Percentiles rank a stretch among this genome's conserved stretches.
Evolutionary conservation across 1,140 invertebrate species (phyloP).

Genomic region (Apis cerana): DNA sequence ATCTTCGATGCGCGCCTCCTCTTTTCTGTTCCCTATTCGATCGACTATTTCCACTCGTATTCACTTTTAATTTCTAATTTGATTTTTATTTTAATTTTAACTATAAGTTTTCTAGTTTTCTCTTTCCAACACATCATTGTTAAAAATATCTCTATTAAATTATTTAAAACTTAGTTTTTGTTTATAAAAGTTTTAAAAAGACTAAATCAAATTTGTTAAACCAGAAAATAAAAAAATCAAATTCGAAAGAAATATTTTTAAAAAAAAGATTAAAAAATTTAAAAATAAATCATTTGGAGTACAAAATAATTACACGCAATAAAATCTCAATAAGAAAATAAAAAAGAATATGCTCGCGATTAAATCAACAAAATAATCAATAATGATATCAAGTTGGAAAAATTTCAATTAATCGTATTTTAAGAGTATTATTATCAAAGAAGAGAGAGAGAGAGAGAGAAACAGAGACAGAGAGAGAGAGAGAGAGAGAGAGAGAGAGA

Average conservation of each 20-base stretch:
- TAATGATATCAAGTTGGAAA: not conserved
- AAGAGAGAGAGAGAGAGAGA: not conserved
- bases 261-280: too few relatives aligned
- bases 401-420: conserved; percentile 12
- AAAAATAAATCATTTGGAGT: too few relatives aligned
- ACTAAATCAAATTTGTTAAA: too few relatives aligned
- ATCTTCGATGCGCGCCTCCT: conserved; percentile 30
- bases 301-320: too few relatives aligned
- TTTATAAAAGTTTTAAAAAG: too few relatives aligned
- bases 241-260: too few relatives aligned
- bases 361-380: not conserved
- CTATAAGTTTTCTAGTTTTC: not conserved
- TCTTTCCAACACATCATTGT: not conserved
- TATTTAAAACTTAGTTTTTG: too few relatives aligned
- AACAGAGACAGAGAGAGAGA: not conserved
- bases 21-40: not conserved
- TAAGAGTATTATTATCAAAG: not conserved
- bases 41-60: not conserved
- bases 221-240: too few relatives aligned
- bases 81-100: not conserved
- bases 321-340: not conserved
- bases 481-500: not conserved
- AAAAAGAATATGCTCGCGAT: not conserved
- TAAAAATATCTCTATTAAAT: too few relatives aligned
- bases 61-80: not conserved